These are phyloP conservation scores for Amniataba percoides DNA, from an alignment of 2,797 vertebrate species.

Conservation along the genomic window DNA sequence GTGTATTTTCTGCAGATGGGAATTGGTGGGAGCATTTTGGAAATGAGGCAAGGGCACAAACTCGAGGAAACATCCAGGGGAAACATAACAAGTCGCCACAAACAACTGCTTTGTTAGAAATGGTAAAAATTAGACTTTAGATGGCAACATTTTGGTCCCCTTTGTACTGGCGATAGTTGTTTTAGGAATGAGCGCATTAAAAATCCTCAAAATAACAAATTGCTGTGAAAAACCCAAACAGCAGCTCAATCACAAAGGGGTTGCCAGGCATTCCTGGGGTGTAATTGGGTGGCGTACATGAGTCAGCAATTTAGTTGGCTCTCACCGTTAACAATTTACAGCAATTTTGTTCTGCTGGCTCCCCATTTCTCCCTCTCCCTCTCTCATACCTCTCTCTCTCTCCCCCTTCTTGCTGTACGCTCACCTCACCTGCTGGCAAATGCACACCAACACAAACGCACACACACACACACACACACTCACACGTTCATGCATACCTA, in stretches of 20 bases:
- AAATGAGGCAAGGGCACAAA: slow-evolving; percentile 45
- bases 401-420: slow-evolving; percentile 5
- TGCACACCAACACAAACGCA: neutral
- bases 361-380: slow-evolving; percentile 29
- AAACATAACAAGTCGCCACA: slow-evolving; percentile 34
- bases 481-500: neutral
- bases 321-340: slow-evolving; percentile 55
- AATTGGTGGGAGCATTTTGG: slow-evolving; percentile 39
- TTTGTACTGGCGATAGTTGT: neutral
- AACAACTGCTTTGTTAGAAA: slow-evolving; percentile 56
- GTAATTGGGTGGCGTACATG: slow-evolving; percentile 70
- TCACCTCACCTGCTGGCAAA: slow-evolving; percentile 15
- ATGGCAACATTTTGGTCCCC: slow-evolving; percentile 14
- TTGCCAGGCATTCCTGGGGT: slow-evolving; percentile 56
- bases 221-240: slow-evolving; percentile 57
- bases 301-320: slow-evolving; percentile 74
- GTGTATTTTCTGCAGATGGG: slow-evolving; percentile 31
- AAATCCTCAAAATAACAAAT: slow-evolving; percentile 67
- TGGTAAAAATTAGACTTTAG: slow-evolving; percentile 34
- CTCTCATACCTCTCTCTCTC: neutral
- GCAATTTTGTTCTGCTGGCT: slow-evolving; percentile 55
- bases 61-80: slow-evolving; percentile 26
- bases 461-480: neutral
- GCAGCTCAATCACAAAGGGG: slow-evolving; percentile 63
- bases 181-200: slow-evolving; percentile 36